phyloP scores from a whole-genome alignment of 2,797 vertebrate genomes.

The Gallinago solitaria region DNA sequence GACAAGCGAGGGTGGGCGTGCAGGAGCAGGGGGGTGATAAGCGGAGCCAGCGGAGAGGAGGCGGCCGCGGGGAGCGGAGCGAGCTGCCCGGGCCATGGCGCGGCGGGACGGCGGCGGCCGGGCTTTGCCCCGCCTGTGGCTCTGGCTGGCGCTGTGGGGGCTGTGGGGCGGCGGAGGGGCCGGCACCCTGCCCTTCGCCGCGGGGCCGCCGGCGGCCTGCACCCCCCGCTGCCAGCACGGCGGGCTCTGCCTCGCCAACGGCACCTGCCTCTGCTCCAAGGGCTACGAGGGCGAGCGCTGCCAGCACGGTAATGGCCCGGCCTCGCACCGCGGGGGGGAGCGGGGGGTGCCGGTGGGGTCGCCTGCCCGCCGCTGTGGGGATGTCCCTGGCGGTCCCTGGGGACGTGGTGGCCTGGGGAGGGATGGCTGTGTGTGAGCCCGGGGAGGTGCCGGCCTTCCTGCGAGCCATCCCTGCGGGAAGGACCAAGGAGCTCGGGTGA shows the following conservation, averaged over 20 bases:
- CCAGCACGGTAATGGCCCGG: constrained; percentile 39
- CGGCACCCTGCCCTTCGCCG: constrained; percentile 76
- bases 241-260: constrained; percentile 86
- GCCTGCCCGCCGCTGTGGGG: neutral
- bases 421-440: rapidly evolving
- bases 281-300: constrained; percentile 85
- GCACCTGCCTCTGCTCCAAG: constrained; percentile 84
- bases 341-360: neutral
- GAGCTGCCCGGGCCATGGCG: neutral
- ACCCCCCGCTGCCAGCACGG: constrained; percentile 83
- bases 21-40: neutral
- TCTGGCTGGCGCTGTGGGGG: neutral
- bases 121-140: neutral
- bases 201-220: constrained; percentile 78
- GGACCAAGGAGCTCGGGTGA: rapidly evolving
- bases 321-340: neutral
- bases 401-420: rapidly evolving
- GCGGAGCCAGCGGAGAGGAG: neutral
- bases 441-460: rapidly evolving
- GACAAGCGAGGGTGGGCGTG: neutral
- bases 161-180: constrained; percentile 68
- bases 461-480: rapidly evolving
- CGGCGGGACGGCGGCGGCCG: neutral
- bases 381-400: too few relatives aligned
- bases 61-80: neutral